Conservation (phyloP, 2,797 vertebrate genomes). For the Brachymystax lenok region DNA sequence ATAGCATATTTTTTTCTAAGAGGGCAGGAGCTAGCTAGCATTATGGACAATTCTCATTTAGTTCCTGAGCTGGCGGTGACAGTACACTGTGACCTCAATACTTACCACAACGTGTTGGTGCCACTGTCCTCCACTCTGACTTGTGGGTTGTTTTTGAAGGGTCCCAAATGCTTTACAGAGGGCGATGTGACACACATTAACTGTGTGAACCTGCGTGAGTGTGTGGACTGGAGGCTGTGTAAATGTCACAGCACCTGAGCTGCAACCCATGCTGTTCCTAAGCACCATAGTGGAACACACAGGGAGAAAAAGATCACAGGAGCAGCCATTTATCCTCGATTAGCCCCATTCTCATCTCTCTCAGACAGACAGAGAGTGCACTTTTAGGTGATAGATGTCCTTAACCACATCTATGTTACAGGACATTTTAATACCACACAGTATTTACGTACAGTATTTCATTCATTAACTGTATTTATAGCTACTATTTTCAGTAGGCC, state of each 20-base stretch:
- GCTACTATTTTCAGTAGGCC: too few species aligned
- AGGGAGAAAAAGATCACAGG: conserved; percentile 11
- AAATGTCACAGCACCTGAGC: conserved; percentile 58
- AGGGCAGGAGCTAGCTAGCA: conserved; percentile 45
- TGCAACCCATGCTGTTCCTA: conserved; percentile 27
- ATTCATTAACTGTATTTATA: too few species aligned
- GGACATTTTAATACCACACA: too few species aligned
- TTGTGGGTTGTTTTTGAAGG: conserved; percentile 51
- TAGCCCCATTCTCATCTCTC: too few species aligned
- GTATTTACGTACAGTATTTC: too few species aligned
- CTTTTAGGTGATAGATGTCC: too few species aligned
- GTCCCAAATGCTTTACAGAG: conserved; percentile 64
- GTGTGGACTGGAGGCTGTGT: conserved; percentile 12
- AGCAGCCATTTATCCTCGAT: conserved; percentile 30
- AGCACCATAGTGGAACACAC: conserved; percentile 33
- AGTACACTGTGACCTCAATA: conserved; percentile 74
- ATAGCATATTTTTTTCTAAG: too few species aligned
- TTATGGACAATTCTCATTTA: conserved; percentile 72
- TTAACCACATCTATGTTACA: too few species aligned
- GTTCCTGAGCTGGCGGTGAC: conserved; percentile 68
- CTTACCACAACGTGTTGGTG: conserved; percentile 54
- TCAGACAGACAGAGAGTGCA: too few species aligned
- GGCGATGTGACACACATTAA: conserved; percentile 66
- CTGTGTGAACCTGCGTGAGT: conserved; percentile 39
- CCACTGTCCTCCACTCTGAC: conserved; percentile 52